Conservation (phyloP, 2,888 invertebrate species). For the Diabrotica balteata region DNA sequence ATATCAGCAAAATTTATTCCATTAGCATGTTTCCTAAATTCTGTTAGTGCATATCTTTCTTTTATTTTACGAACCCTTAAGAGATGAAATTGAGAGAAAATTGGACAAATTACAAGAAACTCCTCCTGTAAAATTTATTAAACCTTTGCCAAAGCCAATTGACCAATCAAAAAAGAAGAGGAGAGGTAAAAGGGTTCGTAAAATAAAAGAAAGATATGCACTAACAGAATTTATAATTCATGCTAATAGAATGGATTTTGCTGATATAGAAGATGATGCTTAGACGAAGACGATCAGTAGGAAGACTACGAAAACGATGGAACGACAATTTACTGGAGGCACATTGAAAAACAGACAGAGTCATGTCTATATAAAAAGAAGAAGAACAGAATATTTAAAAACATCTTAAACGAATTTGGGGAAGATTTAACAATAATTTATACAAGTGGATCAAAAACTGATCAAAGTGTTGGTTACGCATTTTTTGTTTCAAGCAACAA, state of each 20-base stretch:
- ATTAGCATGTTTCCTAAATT: constrained; percentile 96
- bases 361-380: too few relatives aligned
- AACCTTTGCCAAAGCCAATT: constrained; percentile 96
- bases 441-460: too few relatives aligned
- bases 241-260: constrained; percentile 98
- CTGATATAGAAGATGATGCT: constrained; percentile 98
- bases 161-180: constrained; percentile 96
- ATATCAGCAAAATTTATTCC: constrained; percentile 98
- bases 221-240: constrained; percentile 97
- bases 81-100: constrained; percentile 94
- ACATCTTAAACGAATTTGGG: too few relatives aligned
- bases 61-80: constrained; percentile 97
- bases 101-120: constrained; percentile 97
- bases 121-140: constrained; percentile 96
- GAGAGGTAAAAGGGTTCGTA: constrained; percentile 94
- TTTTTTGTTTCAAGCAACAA: too few relatives aligned
- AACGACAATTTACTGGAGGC: too few relatives aligned
- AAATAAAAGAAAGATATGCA: constrained; percentile 99
- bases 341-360: too few relatives aligned
- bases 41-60: constrained; percentile 97
- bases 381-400: too few relatives aligned
- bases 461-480: too few relatives aligned
- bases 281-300: too few relatives aligned
- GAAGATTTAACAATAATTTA: too few relatives aligned
- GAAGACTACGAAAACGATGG: too few relatives aligned